Conservation (phyloP, 92 coral and sea anemone genomes). For the Parazoanthus swiftii region DNA sequence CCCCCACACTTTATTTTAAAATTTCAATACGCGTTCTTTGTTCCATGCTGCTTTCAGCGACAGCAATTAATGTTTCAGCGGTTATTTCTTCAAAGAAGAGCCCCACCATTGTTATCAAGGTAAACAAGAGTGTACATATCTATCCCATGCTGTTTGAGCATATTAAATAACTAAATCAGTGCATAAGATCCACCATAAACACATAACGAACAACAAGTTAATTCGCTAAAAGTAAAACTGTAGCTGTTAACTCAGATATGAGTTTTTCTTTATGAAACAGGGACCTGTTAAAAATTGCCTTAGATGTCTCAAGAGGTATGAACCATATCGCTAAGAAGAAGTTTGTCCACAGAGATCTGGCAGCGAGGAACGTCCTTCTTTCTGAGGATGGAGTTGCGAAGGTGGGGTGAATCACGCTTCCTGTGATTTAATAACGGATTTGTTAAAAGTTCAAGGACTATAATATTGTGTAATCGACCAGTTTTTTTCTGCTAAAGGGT, state of each 20-base stretch:
- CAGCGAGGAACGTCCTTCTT: slow-evolving; percentile 81
- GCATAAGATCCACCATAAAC: background rate
- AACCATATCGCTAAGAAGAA: slow-evolving; percentile 74
- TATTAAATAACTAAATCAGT: too few species aligned
- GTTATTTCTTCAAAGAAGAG: too few species aligned
- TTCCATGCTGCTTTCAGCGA: background rate
- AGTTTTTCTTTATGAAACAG: slow-evolving; percentile 24
- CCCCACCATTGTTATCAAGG: too few species aligned
- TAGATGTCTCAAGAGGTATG: slow-evolving; percentile 82
- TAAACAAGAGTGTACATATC: too few species aligned
- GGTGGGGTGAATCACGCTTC: background rate
- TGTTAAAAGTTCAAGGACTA: too few species aligned
- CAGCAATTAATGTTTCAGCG: background rate
- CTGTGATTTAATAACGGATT: too few species aligned
- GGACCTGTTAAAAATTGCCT: slow-evolving; percentile 71
- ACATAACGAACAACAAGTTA: background rate
- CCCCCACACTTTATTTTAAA: background rate
- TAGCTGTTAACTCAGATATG: background rate
- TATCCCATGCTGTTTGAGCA: too few species aligned
- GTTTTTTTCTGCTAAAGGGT: too few species aligned
- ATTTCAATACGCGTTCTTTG: too few species aligned
- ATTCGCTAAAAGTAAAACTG: too few species aligned
- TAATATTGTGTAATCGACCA: too few species aligned
- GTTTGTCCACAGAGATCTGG: slow-evolving; percentile 86
- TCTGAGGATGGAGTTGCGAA: slow-evolving; percentile 70